Evolutionary conservation across 2,113 vertebrate genomes (phyloP).

Genomic region (Nansenia antarctica): DNA sequence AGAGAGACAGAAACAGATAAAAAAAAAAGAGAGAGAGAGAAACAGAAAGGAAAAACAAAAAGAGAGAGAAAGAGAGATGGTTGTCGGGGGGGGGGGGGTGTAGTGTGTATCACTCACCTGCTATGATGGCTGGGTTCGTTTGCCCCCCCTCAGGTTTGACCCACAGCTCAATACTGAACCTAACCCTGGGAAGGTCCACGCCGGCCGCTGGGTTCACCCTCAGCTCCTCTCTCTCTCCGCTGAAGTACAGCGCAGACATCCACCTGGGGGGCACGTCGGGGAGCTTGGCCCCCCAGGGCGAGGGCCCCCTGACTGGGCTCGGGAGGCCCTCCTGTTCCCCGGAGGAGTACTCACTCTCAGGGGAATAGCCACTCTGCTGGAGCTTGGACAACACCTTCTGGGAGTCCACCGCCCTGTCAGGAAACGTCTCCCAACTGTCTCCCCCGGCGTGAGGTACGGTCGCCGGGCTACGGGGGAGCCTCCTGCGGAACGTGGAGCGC

Average conservation of each 20-base stretch:
- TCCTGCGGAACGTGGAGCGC: not conserved
- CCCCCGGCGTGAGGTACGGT: not conserved
- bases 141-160: constrained; percentile 92
- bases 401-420: constrained; percentile 19
- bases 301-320: constrained; percentile 23
- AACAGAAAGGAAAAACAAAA: not conserved
- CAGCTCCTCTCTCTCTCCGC: constrained; percentile 81
- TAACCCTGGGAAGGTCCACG: constrained; percentile 77
- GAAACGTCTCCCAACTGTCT: constrained; percentile 33
- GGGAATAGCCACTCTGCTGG: constrained; percentile 21
- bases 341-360: constrained; percentile 55
- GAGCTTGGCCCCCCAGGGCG: constrained; percentile 50
- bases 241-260: constrained; percentile 85
- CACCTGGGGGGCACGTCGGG: constrained; percentile 55
- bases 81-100: not conserved
- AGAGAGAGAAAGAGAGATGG: not conserved
- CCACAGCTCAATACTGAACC: constrained; percentile 91
- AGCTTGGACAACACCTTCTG: constrained; percentile 6
- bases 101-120: constrained; percentile 79
- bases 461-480: not conserved
- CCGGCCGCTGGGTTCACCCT: constrained; percentile 72
- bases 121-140: constrained; percentile 86
- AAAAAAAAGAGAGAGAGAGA: not conserved
- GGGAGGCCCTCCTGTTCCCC: constrained; percentile 56
- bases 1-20: not conserved